A percentile compares a stretch with the other conserved stretches of the same genome.
Evolutionary conservation across 2,113 vertebrate genomes (phyloP).

Genomic region (Antechinus stuartii): DNA sequence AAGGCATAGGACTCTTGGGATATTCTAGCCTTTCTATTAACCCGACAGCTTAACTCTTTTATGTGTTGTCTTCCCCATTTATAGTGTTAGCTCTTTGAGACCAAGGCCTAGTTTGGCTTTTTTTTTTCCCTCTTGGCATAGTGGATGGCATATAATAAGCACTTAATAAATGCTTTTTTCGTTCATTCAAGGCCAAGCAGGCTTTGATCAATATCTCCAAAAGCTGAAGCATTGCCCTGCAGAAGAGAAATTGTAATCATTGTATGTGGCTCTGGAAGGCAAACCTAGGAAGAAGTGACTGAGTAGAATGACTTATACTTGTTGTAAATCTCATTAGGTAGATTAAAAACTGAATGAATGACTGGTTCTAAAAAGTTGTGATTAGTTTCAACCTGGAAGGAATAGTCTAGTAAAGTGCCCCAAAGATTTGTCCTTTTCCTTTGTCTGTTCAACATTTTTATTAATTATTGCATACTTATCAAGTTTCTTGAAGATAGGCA

Average conservation of each 20-base stretch:
- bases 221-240: neutral
- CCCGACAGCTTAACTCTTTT: neutral
- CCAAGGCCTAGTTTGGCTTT: neutral
- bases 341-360: neutral
- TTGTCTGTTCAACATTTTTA: neutral
- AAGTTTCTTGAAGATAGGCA: neutral
- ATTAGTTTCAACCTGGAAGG: neutral
- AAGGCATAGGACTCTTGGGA: neutral
- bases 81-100: neutral
- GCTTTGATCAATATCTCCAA: neutral
- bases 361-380: neutral
- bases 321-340: neutral
- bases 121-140: neutral
- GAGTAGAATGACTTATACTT: neutral
- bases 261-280: neutral
- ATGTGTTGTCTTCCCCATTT: neutral
- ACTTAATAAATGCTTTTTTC: neutral
- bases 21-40: neutral
- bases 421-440: neutral
- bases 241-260: neutral
- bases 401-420: neutral
- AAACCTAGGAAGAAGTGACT: neutral
- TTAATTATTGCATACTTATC: neutral
- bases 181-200: neutral
- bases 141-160: neutral